A percentile compares a stretch with the other conserved stretches of the same genome.
These are phyloP conservation scores for Brachionus paranguensis DNA, from an alignment of 1,140 invertebrate genomes.

Conservation along the genomic window DNA sequence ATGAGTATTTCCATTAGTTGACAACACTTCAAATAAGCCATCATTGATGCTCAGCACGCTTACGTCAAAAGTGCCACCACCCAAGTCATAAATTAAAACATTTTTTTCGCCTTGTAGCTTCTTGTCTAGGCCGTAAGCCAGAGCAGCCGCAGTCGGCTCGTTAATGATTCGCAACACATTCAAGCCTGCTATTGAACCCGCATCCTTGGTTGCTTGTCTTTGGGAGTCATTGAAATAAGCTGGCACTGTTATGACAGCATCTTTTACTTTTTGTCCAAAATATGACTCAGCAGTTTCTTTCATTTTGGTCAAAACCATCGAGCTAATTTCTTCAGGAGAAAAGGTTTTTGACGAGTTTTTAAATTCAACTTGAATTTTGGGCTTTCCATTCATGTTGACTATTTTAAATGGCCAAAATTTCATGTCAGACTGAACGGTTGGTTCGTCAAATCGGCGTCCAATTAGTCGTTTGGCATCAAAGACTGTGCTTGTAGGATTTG, in stretches of 20 bases:
- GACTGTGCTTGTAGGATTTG: conserved; percentile 74
- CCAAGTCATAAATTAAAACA: conserved; percentile 48
- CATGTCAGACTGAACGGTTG: conserved; percentile 81
- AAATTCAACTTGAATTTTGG: conserved; percentile 72
- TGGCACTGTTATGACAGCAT: conserved; percentile 45
- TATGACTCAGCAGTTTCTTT: conserved; percentile 95
- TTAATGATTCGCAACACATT: conserved; percentile 59
- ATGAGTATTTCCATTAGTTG: conserved; percentile 42
- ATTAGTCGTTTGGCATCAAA: conserved; percentile 71
- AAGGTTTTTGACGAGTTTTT: conserved; percentile 81
- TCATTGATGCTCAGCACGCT: conserved; percentile 39
- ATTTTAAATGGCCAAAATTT: conserved; percentile 75
- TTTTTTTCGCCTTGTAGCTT: conserved; percentile 47
- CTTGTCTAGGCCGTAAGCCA: conserved; percentile 59
- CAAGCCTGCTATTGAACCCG: conserved; percentile 58
- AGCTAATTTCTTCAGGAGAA: conserved; percentile 80
- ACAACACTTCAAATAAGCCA: conserved; percentile 40
- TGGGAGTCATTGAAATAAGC: conserved; percentile 60
- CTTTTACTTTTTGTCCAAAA: conserved; percentile 75
- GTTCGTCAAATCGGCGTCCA: conserved; percentile 83
- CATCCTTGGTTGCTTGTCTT: conserved; percentile 59
- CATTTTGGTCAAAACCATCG: conserved; percentile 76
- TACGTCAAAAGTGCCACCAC: conserved; percentile 41
- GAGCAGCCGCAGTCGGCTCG: conserved; percentile 57
- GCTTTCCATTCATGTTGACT: conserved; percentile 52